phyloP scores from a whole-genome alignment of 2,888 invertebrate species.

The Spodoptera picta region DNA sequence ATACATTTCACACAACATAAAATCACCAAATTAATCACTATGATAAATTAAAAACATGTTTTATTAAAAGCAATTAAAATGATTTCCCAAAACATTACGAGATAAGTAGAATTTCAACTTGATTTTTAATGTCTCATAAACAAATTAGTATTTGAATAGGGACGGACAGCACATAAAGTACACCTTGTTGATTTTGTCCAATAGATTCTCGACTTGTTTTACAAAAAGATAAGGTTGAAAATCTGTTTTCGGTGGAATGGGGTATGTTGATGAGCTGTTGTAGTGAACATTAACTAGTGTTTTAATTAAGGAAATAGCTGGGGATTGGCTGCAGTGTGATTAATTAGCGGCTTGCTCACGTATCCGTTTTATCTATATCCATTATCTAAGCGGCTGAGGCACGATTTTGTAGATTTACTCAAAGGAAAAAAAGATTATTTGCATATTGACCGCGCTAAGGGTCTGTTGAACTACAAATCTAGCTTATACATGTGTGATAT shows the following conservation, averaged over 20 bases:
- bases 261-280: no score
- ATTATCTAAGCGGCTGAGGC: slow-evolving; percentile 79
- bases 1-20: slow-evolving; percentile 11
- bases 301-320: slow-evolving; percentile 77
- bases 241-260: no score
- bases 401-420: slow-evolving; percentile 78
- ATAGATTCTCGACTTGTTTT: no score
- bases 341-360: slow-evolving; percentile 78
- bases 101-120: slow-evolving; percentile 5
- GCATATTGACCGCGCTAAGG: slow-evolving; percentile 61
- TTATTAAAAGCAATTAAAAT: slow-evolving; percentile 18
- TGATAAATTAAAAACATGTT: slow-evolving; percentile 30
- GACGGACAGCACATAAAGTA: no score
- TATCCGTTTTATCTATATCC: slow-evolving; percentile 73
- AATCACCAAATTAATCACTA: slow-evolving; percentile 10
- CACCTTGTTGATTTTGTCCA: no score
- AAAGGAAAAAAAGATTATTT: slow-evolving; percentile 60
- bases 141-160: slow-evolving; percentile 53
- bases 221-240: no score
- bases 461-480: slow-evolving; percentile 27
- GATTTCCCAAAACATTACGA: slow-evolving; percentile 30
- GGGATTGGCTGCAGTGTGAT: slow-evolving; percentile 65
- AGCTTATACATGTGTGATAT: not conserved
- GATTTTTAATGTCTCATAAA: slow-evolving; percentile 54
- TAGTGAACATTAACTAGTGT: slow-evolving; percentile 62